A percentile compares a stretch with the other conserved stretches of the same genome.
Evolutionary conservation across 2,888 invertebrate genomes (phyloP).

Genomic region (Agelastica alni): DNA sequence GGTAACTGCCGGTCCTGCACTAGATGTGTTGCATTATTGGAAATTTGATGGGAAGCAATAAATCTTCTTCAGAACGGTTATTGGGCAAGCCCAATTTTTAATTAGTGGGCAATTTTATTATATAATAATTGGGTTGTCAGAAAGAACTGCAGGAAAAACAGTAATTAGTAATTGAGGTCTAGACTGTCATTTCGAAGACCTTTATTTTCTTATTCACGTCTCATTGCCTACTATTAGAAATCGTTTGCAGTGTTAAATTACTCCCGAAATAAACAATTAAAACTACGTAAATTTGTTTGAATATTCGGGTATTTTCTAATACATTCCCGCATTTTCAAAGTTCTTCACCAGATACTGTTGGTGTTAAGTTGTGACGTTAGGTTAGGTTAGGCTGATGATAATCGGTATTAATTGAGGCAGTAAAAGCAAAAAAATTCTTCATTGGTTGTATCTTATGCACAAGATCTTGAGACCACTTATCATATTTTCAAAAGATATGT

Average conservation of each 20-base stretch:
- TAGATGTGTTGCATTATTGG: slow-evolving; percentile 27
- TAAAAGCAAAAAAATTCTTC: too few species aligned
- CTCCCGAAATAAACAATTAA: too few species aligned
- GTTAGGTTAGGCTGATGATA: too few species aligned
- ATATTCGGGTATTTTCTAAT: too few species aligned
- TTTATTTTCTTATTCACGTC: background rate
- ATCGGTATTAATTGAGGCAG: too few species aligned
- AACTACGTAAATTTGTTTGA: too few species aligned
- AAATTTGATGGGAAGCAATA: slow-evolving; percentile 39
- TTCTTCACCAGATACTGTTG: too few species aligned
- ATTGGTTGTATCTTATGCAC: too few species aligned
- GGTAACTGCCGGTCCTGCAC: background rate
- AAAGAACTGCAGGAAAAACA: slow-evolving; percentile 11
- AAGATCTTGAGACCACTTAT: too few species aligned
- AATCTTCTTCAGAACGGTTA: slow-evolving; percentile 34
- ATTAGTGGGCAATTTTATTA: slow-evolving; percentile 27
- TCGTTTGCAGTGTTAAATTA: background rate
- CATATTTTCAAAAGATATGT: too few species aligned
- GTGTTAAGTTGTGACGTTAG: too few species aligned
- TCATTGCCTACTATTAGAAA: background rate
- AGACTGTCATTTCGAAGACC: slow-evolving; percentile 7
- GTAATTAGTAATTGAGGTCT: slow-evolving; percentile 23
- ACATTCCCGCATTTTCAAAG: too few species aligned
- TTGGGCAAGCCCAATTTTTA: slow-evolving; percentile 29
- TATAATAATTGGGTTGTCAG: slow-evolving; percentile 30